Percentiles rank a stretch among this genome's conserved stretches.
phyloP scores from a whole-genome alignment of 2,113 vertebrate genomes.

The Hippocampus abdominalis region DNA sequence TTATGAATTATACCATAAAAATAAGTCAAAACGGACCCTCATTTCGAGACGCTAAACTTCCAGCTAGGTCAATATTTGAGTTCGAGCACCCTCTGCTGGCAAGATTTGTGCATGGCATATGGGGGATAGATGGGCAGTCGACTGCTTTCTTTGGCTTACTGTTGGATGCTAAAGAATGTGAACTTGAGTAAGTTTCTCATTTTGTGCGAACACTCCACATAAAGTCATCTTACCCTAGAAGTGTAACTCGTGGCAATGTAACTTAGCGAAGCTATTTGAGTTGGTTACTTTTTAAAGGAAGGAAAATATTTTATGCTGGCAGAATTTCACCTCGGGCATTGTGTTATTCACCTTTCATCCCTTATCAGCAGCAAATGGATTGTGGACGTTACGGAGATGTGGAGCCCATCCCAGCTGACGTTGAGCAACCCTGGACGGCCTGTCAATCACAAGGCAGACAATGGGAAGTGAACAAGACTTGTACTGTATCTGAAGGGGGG shows the following conservation, averaged over 20 bases:
- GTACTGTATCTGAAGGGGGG: neutral
- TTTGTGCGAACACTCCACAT: conserved; percentile 11
- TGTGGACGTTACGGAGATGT: neutral
- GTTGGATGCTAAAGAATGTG: neutral
- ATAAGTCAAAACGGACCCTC: neutral
- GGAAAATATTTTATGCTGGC: neutral
- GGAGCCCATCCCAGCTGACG: neutral
- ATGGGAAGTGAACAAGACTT: neutral
- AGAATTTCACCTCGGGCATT: neutral
- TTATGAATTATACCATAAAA: neutral
- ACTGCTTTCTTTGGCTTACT: neutral
- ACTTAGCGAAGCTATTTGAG: conserved; percentile 12
- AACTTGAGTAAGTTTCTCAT: conserved; percentile 2
- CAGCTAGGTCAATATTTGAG: neutral
- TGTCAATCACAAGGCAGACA: neutral
- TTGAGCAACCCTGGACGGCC: neutral
- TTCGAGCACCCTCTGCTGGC: neutral
- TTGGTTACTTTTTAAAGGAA: neutral
- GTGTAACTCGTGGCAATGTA: neutral
- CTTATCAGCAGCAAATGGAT: neutral
- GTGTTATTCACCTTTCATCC: neutral
- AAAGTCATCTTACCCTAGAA: conserved; percentile 37
- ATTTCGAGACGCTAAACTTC: neutral
- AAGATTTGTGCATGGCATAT: neutral
- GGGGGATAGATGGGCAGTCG: neutral